Conservation (phyloP, 2,797 vertebrate genomes). For the Phyllotis vaccarum region DNA sequence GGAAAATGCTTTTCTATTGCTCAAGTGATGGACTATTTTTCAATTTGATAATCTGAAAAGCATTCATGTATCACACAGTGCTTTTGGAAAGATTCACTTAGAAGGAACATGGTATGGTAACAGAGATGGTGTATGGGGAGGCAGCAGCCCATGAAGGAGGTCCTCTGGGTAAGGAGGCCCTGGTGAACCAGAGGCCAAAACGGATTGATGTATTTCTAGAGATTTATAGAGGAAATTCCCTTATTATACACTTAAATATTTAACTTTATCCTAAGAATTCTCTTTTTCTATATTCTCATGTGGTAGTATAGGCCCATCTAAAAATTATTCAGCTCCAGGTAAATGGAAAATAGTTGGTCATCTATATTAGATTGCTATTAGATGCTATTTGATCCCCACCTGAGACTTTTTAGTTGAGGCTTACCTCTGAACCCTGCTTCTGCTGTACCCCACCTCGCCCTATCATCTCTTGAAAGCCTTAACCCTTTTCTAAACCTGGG, state of each 20-base stretch:
- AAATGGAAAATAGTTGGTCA: conserved; percentile 55
- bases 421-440: neutral
- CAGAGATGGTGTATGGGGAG: neutral
- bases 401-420: neutral
- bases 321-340: conserved; percentile 8
- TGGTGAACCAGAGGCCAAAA: neutral
- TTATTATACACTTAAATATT: neutral
- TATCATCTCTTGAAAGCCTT: neutral
- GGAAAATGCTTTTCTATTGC: conserved; percentile 49
- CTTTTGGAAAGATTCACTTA: conserved; percentile 11
- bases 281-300: neutral
- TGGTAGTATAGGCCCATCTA: neutral
- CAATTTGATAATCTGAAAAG: conserved; percentile 57
- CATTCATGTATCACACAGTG: neutral
- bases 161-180: neutral
- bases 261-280: conserved; percentile 23
- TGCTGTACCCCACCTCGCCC: neutral
- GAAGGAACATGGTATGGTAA: neutral
- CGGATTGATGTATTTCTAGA: neutral
- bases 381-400: neutral
- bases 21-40: conserved; percentile 46
- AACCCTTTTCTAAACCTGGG: neutral
- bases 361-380: neutral
- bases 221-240: conserved; percentile 29
- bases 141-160: neutral